Evolutionary conservation across 2,113 vertebrate species (phyloP).

Genomic region (Syngnathus typhle): DNA sequence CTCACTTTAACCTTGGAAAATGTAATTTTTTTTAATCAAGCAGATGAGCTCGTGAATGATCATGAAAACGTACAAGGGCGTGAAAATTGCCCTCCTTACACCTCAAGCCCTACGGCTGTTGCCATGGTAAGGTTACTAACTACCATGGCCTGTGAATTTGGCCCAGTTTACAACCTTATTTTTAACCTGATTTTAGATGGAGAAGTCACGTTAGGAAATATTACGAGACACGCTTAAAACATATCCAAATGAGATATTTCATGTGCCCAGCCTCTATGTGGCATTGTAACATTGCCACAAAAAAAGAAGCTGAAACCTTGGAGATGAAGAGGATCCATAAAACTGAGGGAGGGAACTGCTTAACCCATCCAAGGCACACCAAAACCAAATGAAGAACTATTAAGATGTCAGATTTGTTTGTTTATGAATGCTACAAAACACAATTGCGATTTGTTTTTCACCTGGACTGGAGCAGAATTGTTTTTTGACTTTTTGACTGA

Average conservation of each 20-base stretch:
- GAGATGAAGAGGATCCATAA: background rate
- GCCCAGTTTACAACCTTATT: background rate
- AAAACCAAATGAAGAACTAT: background rate
- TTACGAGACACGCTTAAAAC: background rate
- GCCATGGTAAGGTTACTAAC: constrained; percentile 44
- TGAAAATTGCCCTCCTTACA: background rate
- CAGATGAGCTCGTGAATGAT: background rate
- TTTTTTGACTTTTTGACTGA: background rate
- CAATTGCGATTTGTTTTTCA: background rate
- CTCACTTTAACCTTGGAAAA: background rate
- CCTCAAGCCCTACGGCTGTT: constrained; percentile 16
- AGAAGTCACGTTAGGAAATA: background rate
- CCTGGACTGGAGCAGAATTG: background rate
- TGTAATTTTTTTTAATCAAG: background rate
- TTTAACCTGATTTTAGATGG: background rate
- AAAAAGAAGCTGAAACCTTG: too few species aligned
- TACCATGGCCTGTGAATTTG: constrained; percentile 22
- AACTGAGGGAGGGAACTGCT: background rate
- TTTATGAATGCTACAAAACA: background rate
- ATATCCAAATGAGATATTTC: background rate
- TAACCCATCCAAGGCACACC: background rate
- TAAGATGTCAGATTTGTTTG: background rate
- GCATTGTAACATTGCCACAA: too few species aligned
- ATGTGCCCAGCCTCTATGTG: background rate
- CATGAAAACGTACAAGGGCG: background rate